Evolutionary conservation across 2,113 vertebrate species (phyloP).

Genomic region (Arenaria interpres): DNA sequence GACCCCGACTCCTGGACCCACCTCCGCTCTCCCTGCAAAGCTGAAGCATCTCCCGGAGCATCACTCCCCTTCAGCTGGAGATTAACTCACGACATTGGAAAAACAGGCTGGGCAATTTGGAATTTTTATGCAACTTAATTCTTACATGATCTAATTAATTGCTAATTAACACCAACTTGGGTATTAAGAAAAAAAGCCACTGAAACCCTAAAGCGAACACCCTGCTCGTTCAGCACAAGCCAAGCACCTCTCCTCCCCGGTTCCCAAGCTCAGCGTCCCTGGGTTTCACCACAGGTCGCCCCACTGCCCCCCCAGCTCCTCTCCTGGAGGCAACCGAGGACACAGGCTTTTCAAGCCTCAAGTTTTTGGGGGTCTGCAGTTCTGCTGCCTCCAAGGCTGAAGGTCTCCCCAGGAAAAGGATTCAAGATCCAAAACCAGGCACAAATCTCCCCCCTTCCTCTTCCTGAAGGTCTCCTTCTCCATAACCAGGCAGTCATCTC

Average conservation of each 20-base stretch:
- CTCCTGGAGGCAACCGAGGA: neutral
- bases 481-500: neutral
- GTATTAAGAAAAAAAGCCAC: neutral
- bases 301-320: neutral
- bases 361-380: neutral
- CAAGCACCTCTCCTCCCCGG: neutral
- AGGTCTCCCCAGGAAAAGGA: neutral
- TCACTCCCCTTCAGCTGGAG: neutral
- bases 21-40: neutral
- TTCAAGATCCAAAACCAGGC: neutral
- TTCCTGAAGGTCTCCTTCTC: neutral
- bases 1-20: neutral
- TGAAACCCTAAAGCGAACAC: neutral
- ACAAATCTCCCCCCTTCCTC: neutral
- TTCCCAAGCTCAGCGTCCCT: neutral
- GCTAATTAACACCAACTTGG: neutral
- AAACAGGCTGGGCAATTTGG: neutral
- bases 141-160: neutral
- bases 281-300: neutral
- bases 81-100: neutral
- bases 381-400: neutral
- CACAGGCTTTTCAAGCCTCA: fast-evolving
- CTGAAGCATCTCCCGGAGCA: neutral
- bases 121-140: neutral
- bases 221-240: neutral